phyloP scores from a whole-genome alignment of 2,888 invertebrate genomes.

The Trypoxylon attenuatum region DNA sequence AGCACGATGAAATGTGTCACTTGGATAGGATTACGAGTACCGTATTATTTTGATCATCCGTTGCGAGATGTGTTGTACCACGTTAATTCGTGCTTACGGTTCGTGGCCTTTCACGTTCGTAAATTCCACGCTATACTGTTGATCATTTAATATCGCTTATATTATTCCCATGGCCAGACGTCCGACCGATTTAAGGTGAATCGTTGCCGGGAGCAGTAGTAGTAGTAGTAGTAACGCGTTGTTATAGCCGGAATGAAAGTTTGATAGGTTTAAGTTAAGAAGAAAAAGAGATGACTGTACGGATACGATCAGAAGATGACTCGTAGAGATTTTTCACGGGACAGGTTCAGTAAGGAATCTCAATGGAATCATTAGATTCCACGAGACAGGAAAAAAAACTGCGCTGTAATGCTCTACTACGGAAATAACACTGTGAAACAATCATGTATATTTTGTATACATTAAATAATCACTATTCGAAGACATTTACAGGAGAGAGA shows the following conservation, averaged over 20 bases:
- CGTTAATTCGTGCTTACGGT: too few relatives aligned
- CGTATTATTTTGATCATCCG: too few relatives aligned
- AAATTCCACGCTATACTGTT: too few relatives aligned
- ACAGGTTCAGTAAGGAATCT: not conserved
- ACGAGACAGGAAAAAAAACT: not conserved
- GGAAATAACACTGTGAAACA: not conserved
- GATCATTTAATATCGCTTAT: not conserved
- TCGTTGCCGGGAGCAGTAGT: conserved; percentile 1
- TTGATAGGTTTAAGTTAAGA: not conserved
- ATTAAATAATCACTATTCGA: not conserved
- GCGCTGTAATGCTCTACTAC: not conserved
- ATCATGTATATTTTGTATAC: not conserved
- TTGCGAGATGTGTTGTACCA: too few relatives aligned
- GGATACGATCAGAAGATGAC: conserved; percentile 15
- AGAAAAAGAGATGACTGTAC: conserved; percentile 5
- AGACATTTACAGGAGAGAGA: conserved; percentile 25
- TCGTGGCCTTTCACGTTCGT: not conserved
- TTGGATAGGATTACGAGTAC: too few relatives aligned
- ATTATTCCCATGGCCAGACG: conserved; percentile 1
- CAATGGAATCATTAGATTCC: too few relatives aligned
- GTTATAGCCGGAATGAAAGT: conserved; percentile 13
- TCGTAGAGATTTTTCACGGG: not conserved
- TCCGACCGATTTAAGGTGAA: conserved; percentile 14
- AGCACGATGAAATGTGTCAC: too few relatives aligned
- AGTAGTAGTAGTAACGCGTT: not conserved